Evolutionary conservation across 2,797 vertebrate species (phyloP).

Genomic region (Clarias laeviceps): DNA sequence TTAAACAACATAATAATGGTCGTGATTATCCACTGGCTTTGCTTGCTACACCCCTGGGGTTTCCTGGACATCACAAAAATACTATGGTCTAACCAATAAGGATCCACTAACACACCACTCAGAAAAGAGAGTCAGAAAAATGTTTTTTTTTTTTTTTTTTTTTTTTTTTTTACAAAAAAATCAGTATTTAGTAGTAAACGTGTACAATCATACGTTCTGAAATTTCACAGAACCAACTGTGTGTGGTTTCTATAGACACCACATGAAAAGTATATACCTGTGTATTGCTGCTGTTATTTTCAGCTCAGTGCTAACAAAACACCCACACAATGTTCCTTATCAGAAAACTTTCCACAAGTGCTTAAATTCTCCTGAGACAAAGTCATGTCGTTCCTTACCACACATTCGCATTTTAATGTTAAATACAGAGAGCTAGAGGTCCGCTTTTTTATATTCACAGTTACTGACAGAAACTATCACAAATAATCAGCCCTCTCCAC

Average conservation of each 20-base stretch:
- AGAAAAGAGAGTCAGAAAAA: background rate
- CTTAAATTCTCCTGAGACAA: background rate
- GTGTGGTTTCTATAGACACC: constrained; percentile 10
- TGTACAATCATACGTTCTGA: background rate
- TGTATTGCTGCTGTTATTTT: constrained; percentile 8
- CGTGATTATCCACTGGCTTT: background rate
- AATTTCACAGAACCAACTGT: background rate
- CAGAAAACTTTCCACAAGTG: background rate
- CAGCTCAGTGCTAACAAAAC: constrained; percentile 3
- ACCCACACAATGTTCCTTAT: constrained; percentile 20
- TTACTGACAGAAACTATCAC: background rate
- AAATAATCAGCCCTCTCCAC: background rate
- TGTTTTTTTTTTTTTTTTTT: no score
- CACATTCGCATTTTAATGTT: background rate
- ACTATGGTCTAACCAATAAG: background rate
- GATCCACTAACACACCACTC: background rate
- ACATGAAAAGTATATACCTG: background rate
- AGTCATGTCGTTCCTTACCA: background rate
- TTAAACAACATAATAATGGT: background rate
- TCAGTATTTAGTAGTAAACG: background rate
- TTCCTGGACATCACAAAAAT: background rate
- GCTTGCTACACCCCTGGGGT: background rate
- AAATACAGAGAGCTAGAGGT: background rate
- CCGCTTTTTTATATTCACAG: background rate
- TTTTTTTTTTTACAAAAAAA: background rate